phyloP scores from a whole-genome alignment of 2,113 vertebrate species.

The Hymenochirus boettgeri region DNA sequence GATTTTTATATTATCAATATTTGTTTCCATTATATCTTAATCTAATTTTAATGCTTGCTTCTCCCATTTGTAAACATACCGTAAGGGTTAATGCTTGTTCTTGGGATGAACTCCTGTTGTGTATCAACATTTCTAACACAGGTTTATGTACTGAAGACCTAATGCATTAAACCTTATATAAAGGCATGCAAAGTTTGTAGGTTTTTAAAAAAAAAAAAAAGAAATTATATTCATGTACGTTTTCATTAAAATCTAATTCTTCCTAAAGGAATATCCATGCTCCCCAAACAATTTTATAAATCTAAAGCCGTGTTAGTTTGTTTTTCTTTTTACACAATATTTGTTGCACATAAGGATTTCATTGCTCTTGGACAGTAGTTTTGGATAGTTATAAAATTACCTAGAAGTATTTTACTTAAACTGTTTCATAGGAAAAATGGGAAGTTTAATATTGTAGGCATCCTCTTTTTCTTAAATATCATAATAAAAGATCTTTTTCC shows the following conservation, averaged over 20 bases:
- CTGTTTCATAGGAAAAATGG: conserved; percentile 56
- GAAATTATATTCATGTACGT: no score
- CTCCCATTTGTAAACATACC: conserved; percentile 91
- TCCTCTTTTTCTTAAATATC: neutral
- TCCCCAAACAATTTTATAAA: conserved; percentile 1
- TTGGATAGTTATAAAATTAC: conserved; percentile 50
- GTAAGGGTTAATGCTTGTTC: conserved; percentile 93
- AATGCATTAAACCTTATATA: conserved; percentile 16
- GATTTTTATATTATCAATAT: conserved; percentile 92
- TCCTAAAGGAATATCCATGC: no score
- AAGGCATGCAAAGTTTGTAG: conserved; percentile 49
- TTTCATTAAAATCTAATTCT: no score
- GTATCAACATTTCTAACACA: conserved; percentile 63
- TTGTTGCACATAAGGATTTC: conserved; percentile 76
- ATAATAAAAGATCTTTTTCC: conserved; percentile 32
- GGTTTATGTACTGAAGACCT: conserved; percentile 14
- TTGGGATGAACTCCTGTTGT: conserved; percentile 98
- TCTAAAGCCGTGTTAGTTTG: conserved; percentile 31
- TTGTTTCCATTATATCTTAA: conserved; percentile 76
- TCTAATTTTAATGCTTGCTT: conserved; percentile 97
- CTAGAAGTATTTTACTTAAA: conserved; percentile 61
- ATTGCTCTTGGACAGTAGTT: conserved; percentile 76
- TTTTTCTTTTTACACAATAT: conserved; percentile 56
- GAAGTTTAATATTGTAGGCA: no score
- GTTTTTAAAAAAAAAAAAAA: conserved; percentile 38